Evolutionary conservation across 2,797 vertebrate species (phyloP).

Genomic region (Netta rufina): DNA sequence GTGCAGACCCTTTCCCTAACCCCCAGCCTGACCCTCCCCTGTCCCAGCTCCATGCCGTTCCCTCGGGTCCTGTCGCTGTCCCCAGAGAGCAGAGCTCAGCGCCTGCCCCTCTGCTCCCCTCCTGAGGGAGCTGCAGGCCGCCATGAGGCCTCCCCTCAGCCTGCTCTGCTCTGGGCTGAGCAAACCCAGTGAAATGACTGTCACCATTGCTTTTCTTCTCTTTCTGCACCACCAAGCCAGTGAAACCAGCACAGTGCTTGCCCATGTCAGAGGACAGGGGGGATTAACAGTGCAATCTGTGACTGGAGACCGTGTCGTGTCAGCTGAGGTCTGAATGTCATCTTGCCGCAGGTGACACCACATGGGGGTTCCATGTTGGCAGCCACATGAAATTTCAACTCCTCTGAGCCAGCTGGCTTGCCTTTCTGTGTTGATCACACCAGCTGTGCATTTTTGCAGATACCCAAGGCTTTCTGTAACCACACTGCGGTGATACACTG

Average conservation of each 20-base stretch:
- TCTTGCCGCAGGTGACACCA: not conserved
- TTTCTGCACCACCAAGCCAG: too few species aligned
- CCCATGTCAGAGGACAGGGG: fast-evolving
- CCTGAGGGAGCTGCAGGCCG: not conserved
- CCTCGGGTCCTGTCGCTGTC: not conserved
- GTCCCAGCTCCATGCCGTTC: not conserved
- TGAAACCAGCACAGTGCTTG: not conserved
- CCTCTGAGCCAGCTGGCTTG: not conserved
- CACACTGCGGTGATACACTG: fast-evolving
- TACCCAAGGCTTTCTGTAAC: fast-evolving
- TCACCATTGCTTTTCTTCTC: too few species aligned
- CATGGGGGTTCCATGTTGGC: not conserved
- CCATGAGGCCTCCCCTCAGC: not conserved
- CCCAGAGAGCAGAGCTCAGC: not conserved
- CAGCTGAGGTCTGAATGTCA: not conserved
- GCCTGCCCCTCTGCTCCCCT: not conserved
- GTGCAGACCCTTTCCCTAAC: too few species aligned
- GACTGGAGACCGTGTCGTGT: not conserved
- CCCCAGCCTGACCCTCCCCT: too few species aligned
- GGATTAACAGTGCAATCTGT: not conserved
- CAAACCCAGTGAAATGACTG: not conserved
- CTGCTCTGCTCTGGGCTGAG: not conserved
- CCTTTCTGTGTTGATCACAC: fast-evolving
- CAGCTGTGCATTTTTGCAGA: fast-evolving
- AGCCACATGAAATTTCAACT: not conserved